These are phyloP conservation scores for Sepioteuthis lessoniana DNA, from an alignment of 2,888 invertebrate species.

Conservation along the genomic window DNA sequence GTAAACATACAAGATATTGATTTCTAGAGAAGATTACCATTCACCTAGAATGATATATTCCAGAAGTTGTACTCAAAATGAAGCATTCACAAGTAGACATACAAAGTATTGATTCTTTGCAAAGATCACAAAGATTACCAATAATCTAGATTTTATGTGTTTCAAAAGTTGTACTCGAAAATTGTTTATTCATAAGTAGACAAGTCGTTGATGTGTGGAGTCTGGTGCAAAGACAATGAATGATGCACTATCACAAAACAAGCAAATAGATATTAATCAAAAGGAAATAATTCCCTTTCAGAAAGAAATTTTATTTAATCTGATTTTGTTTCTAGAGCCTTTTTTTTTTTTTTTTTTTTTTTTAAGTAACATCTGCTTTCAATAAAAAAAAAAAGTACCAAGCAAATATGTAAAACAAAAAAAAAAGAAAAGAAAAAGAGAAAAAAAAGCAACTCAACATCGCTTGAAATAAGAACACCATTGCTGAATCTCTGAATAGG, in stretches of 20 bases:
- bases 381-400: background rate
- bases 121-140: constrained; percentile 33
- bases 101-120: constrained; percentile 33
- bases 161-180: constrained; percentile 1
- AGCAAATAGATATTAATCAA: constrained; percentile 14
- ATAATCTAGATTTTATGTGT: constrained; percentile 33
- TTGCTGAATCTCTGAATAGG: constrained; percentile 33
- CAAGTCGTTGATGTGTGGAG: constrained; percentile 13
- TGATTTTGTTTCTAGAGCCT: constrained; percentile 18
- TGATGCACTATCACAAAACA: constrained; percentile 5
- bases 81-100: constrained; percentile 20
- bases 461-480: constrained; percentile 1
- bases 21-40: constrained; percentile 10
- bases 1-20: constrained; percentile 23
- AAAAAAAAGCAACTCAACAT: background rate
- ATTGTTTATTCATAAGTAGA: constrained; percentile 33
- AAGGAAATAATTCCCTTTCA: constrained; percentile 6
- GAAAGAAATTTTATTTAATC: background rate
- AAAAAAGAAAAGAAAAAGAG: background rate
- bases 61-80: constrained; percentile 23
- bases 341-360: no score
- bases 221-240: constrained; percentile 33
- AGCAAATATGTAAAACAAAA: background rate
- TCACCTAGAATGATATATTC: constrained; percentile 33
- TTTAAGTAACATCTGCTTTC: constrained; percentile 14